Conservation (phyloP, 2,888 invertebrate genomes). For the Drosophila bunnanda region DNA sequence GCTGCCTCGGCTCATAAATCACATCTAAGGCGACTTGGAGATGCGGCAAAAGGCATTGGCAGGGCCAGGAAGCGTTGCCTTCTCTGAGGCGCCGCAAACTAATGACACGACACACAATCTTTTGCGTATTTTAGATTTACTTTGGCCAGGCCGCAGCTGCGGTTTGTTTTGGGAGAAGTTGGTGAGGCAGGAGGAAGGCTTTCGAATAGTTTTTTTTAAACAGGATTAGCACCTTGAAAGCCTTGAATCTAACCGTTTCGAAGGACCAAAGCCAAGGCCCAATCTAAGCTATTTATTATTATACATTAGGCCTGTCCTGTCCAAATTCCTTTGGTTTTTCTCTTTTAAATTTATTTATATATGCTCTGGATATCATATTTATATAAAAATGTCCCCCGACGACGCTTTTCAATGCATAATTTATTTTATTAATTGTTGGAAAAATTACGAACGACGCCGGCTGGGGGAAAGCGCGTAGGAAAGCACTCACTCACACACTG, state of each 20-base stretch:
- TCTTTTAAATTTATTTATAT: conserved; percentile 18
- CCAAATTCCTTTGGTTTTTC: not conserved
- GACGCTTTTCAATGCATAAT: conserved; percentile 42
- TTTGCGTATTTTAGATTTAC: conserved; percentile 38
- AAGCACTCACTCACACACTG: conserved; percentile 13
- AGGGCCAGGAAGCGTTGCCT: conserved; percentile 22
- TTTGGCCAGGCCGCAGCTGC: conserved; percentile 31
- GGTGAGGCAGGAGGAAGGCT: not conserved
- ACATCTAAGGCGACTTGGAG: conserved; percentile 52
- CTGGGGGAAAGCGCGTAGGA: conserved; percentile 1
- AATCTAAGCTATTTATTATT: not conserved
- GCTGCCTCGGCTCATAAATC: conserved; percentile 60
- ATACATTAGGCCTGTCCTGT: not conserved
- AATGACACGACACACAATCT: conserved; percentile 36
- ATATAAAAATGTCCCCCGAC: conserved; percentile 26
- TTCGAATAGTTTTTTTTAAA: not conserved
- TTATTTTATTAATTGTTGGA: conserved; percentile 47
- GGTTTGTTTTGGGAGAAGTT: not conserved
- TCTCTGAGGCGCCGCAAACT: conserved; percentile 33
- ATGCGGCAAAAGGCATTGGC: conserved; percentile 12
- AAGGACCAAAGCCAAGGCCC: not conserved
- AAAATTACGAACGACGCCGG: conserved; percentile 20
- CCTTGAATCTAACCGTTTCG: no score
- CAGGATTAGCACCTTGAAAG: not conserved
- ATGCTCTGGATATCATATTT: conserved; percentile 20